Evolutionary conservation across 2,888 invertebrate genomes (phyloP).

Genomic region (Melipona beecheii): DNA sequence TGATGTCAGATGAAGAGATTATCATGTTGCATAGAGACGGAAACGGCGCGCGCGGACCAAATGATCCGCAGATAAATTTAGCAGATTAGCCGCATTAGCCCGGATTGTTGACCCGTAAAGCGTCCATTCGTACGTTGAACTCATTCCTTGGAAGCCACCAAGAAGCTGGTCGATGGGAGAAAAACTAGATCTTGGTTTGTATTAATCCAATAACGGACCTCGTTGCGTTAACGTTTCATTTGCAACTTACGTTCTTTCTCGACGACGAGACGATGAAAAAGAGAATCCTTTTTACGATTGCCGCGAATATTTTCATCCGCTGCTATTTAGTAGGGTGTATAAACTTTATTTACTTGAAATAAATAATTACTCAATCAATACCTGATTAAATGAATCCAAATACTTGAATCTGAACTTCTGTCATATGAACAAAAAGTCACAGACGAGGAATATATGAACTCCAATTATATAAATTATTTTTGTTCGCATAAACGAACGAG

Average conservation of each 20-base stretch:
- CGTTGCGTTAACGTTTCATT: not conserved
- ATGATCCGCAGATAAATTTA: conserved; percentile 69
- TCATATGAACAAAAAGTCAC: too few relatives aligned
- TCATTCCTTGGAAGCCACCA: conserved; percentile 41
- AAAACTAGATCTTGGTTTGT: not conserved
- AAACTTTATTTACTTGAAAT: too few relatives aligned
- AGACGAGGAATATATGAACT: too few relatives aligned
- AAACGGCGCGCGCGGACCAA: conserved; percentile 59
- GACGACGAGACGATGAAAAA: too few relatives aligned
- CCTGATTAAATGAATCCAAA: too few relatives aligned
- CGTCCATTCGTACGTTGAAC: conserved; percentile 56
- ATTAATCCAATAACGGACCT: not conserved
- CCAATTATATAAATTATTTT: too few relatives aligned
- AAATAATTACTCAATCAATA: too few relatives aligned
- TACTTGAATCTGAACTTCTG: too few relatives aligned
- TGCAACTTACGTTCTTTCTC: not conserved
- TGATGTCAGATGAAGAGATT: conserved; percentile 64
- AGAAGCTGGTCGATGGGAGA: conserved; percentile 39
- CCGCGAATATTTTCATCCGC: too few relatives aligned
- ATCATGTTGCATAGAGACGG: conserved; percentile 54
- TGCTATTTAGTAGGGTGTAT: too few relatives aligned
- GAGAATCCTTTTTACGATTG: too few relatives aligned
- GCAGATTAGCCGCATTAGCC: conserved; percentile 66
- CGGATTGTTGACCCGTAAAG: conserved; percentile 63
- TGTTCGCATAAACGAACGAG: too few relatives aligned